Conservation (phyloP, 2,888 invertebrate species). For the Melieria picta region DNA sequence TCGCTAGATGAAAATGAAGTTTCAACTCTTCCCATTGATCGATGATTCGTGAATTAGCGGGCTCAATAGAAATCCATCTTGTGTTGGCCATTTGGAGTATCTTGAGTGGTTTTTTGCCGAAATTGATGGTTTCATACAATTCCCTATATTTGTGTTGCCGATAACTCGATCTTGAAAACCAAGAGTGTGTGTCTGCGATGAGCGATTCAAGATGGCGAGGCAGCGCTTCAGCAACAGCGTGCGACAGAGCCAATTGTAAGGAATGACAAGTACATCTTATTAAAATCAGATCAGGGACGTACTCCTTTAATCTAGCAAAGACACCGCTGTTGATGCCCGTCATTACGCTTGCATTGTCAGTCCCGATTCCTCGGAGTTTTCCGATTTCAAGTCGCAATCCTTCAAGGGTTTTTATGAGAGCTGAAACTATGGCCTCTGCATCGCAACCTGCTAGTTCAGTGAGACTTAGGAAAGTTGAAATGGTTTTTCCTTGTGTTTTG, state of each 20-base stretch:
- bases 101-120: constrained; percentile 24
- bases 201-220: background rate
- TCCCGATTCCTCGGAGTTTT: constrained; percentile 36
- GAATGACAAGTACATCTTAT: constrained; percentile 40
- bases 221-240: background rate
- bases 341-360: constrained; percentile 40
- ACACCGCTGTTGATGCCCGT: constrained; percentile 35
- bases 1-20: constrained; percentile 36
- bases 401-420: constrained; percentile 24
- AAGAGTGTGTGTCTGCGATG: background rate
- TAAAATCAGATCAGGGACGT: constrained; percentile 27
- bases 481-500: constrained; percentile 24
- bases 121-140: too few species aligned
- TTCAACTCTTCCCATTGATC: constrained; percentile 36
- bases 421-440: constrained; percentile 27
- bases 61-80: constrained; percentile 39
- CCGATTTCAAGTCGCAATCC: constrained; percentile 23
- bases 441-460: constrained; percentile 33
- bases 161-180: background rate
- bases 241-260: constrained; percentile 33
- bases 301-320: constrained; percentile 26
- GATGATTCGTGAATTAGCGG: constrained; percentile 30
- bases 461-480: constrained; percentile 34
- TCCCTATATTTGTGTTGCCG: background rate
- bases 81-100: constrained; percentile 36